Conservation (phyloP, 2,113 vertebrate species). For the Speoplatyrhinus poulsoni region DNA sequence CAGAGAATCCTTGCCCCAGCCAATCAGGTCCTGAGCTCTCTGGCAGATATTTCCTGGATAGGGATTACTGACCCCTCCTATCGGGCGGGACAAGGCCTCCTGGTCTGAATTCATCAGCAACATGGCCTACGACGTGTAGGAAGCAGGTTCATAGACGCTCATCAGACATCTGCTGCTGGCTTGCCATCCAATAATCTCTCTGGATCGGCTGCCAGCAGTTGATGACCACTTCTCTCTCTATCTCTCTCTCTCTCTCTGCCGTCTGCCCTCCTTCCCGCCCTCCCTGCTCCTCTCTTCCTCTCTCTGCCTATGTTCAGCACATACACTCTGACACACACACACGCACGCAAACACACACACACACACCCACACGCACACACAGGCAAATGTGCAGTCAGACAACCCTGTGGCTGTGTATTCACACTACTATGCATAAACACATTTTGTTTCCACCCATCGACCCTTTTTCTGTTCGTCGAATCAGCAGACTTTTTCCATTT, state of each 20-base stretch:
- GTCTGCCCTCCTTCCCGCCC: conserved; percentile 37
- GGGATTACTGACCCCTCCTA: conserved; percentile 79
- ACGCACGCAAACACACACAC: conserved; percentile 6
- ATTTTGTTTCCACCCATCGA: neutral
- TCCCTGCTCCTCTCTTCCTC: neutral
- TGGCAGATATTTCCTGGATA: conserved; percentile 71
- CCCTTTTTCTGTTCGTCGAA: neutral
- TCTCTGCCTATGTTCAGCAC: conserved; percentile 35
- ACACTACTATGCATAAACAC: neutral
- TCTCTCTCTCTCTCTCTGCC: conserved; percentile 57
- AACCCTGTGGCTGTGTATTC: neutral
- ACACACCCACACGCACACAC: conserved; percentile 13
- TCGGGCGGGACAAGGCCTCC: conserved; percentile 78
- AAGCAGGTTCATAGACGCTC: conserved; percentile 84
- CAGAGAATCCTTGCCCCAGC: conserved; percentile 62
- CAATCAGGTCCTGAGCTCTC: conserved; percentile 67
- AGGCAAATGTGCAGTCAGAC: neutral
- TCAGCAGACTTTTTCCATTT: conserved; percentile 73
- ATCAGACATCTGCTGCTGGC: conserved; percentile 83
- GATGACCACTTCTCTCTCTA: conserved; percentile 75
- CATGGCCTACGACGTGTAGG: conserved; percentile 74
- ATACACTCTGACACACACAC: conserved; percentile 20
- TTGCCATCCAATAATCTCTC: conserved; percentile 81
- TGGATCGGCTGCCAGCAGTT: conserved; percentile 80
- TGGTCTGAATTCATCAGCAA: conserved; percentile 78